These are phyloP conservation scores for Brachionus calyciflorus DNA, from an alignment of 1,140 invertebrate genomes.

Conservation along the genomic window DNA sequence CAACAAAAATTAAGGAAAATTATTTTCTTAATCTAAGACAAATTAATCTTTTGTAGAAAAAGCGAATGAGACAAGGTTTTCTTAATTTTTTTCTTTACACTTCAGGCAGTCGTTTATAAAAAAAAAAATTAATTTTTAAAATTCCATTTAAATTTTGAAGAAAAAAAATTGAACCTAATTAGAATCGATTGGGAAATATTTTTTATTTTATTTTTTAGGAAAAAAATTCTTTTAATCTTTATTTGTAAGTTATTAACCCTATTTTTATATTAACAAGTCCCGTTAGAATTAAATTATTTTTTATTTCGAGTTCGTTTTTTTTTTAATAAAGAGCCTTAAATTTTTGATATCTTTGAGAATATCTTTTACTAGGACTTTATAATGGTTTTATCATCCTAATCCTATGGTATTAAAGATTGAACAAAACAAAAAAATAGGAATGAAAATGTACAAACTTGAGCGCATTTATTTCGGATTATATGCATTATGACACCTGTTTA, in stretches of 20 bases:
- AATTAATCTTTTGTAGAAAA: conserved; percentile 13
- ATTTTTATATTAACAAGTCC: conserved; percentile 20
- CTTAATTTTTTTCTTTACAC: no score
- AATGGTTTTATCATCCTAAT: not conserved
- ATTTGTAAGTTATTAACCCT: no score
- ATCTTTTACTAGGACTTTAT: conserved; percentile 25
- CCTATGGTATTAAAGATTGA: no score
- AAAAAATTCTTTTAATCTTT: conserved; percentile 29
- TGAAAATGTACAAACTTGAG: not conserved
- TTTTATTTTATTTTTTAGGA: no score
- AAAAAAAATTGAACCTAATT: not conserved
- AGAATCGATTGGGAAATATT: not conserved
- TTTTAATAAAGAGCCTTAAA: not conserved
- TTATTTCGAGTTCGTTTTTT: no score
- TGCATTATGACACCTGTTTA: conserved; percentile 30
- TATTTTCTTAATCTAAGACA: conserved; percentile 7
- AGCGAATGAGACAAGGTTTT: no score
- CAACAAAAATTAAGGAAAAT: not conserved
- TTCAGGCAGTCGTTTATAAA: no score
- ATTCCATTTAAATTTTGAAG: not conserved
- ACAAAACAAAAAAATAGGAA: no score
- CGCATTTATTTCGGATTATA: not conserved
- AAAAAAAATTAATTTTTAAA: no score
- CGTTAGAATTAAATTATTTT: not conserved
- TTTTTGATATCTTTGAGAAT: conserved; percentile 2